Percentiles rank a stretch among this genome's conserved stretches.
Evolutionary conservation across 1,140 invertebrate genomes (phyloP).

Genomic region (Prorops nasuta): DNA sequence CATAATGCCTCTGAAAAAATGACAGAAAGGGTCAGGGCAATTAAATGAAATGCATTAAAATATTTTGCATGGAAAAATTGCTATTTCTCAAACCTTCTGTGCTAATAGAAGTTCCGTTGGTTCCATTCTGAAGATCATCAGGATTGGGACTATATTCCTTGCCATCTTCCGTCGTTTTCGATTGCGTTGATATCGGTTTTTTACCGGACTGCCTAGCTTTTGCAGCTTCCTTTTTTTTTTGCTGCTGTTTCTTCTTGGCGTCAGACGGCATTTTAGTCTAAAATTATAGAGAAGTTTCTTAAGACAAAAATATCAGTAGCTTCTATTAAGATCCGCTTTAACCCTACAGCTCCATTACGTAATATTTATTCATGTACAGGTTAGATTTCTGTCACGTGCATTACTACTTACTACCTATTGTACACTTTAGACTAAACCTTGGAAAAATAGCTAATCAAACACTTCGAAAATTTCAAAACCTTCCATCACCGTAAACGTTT

Average conservation of each 20-base stretch:
- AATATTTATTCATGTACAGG: too few relatives aligned
- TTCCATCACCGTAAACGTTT: constrained; percentile 10
- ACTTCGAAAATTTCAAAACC: constrained; percentile 4
- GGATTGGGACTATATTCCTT: constrained; percentile 58
- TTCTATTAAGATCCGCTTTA: constrained; percentile 2
- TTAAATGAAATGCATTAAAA: too few relatives aligned
- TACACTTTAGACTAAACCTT: too few relatives aligned
- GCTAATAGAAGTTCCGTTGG: constrained; percentile 51
- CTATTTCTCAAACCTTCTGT: constrained; percentile 50
- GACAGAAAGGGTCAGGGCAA: too few relatives aligned
- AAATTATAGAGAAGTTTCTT: constrained; percentile 1
- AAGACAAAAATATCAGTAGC: background rate
- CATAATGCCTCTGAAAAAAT: constrained; percentile 74
- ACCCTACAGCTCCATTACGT: too few relatives aligned
- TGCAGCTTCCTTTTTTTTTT: constrained; percentile 95
- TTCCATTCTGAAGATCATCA: constrained; percentile 42
- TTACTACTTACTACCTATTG: too few relatives aligned
- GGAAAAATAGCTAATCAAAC: too few relatives aligned
- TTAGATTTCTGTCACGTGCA: too few relatives aligned
- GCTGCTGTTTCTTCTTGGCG: constrained; percentile 94
- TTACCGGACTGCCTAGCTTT: constrained; percentile 74
- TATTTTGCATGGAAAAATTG: too few relatives aligned
- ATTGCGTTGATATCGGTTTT: constrained; percentile 47
- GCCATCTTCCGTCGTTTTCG: constrained; percentile 54
- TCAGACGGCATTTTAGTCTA: constrained; percentile 84